These are phyloP conservation scores for Hippocampus guttulatus DNA, from an alignment of 2,113 vertebrate genomes.

Conservation along the genomic window DNA sequence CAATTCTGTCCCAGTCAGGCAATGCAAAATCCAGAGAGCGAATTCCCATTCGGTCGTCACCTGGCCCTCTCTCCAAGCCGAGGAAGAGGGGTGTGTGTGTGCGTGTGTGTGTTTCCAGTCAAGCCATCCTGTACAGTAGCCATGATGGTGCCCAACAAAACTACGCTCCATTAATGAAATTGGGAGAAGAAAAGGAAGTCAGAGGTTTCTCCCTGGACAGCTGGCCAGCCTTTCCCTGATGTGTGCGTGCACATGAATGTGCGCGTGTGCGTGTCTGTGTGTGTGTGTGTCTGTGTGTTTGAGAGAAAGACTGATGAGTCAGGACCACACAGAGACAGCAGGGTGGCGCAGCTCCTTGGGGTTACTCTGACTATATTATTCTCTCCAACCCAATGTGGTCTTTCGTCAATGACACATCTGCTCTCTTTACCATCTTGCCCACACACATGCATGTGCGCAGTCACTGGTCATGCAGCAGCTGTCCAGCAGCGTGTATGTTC, in stretches of 20 bases:
- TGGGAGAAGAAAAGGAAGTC: constrained; percentile 50
- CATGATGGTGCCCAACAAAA: constrained; percentile 49
- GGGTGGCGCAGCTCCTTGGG: constrained; percentile 39
- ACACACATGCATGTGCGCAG: constrained; percentile 3
- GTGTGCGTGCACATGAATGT: not conserved
- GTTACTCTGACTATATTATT: constrained; percentile 58
- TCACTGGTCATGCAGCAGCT: constrained; percentile 22
- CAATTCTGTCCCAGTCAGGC: too few species aligned
- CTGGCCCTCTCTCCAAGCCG: too few species aligned
- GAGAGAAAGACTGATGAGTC: not conserved
- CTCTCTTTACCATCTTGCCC: not conserved
- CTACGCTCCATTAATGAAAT: constrained; percentile 65
- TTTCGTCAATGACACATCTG: constrained; percentile 36
- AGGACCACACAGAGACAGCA: constrained; percentile 29
- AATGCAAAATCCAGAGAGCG: too few species aligned
- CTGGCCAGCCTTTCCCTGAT: constrained; percentile 47
- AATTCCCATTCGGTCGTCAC: too few species aligned
- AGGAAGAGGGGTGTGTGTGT: too few species aligned
- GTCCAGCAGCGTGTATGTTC: constrained; percentile 21
- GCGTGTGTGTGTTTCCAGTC: not conserved
- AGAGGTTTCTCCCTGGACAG: constrained; percentile 52
- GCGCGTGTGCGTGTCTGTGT: constrained; percentile 2
- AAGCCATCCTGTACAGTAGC: constrained; percentile 47
- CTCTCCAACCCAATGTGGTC: constrained; percentile 56
- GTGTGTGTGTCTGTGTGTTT: not conserved